Conservation (phyloP, 2,797 vertebrate genomes). For the Neosalanx taihuensis region DNA sequence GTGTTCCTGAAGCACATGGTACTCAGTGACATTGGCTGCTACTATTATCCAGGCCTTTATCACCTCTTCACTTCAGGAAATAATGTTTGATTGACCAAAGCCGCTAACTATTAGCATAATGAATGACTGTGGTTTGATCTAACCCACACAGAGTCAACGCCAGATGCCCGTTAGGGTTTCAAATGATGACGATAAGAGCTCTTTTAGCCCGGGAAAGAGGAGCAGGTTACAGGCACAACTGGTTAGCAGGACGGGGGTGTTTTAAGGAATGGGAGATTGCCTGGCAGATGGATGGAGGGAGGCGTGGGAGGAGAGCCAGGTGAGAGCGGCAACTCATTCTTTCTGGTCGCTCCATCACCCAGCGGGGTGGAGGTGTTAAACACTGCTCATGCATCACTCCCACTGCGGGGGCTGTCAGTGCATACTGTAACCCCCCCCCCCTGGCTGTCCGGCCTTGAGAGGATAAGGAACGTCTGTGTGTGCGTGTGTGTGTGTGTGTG, state of each 20-base stretch:
- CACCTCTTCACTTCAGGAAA: not conserved
- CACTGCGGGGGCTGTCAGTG: not conserved
- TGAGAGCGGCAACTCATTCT: slow-evolving; percentile 2
- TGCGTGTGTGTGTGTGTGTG: slow-evolving; percentile 6
- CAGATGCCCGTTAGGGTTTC: slow-evolving; percentile 6
- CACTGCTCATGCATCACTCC: not conserved
- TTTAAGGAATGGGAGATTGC: not conserved
- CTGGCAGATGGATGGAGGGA: slow-evolving; percentile 4
- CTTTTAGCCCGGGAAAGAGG: not conserved
- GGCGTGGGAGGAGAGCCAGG: slow-evolving; percentile 11
- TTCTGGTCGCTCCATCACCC: not conserved
- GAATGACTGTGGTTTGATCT: slow-evolving; percentile 10
- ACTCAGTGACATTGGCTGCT: too few relatives aligned
- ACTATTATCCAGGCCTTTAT: not conserved
- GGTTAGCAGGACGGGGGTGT: not conserved
- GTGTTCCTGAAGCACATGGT: too few relatives aligned
- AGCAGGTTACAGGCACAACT: not conserved
- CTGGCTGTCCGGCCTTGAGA: not conserved
- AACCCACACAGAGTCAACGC: slow-evolving; percentile 13
- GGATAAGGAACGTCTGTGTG: slow-evolving; percentile 1
- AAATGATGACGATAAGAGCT: slow-evolving; percentile 2
- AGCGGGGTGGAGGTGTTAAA: not conserved
- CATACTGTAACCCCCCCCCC: not conserved
- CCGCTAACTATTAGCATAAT: slow-evolving; percentile 24
- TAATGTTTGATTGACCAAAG: not conserved